A percentile compares a stretch with the other conserved stretches of the same genome.
Evolutionary conservation across 2,797 vertebrate genomes (phyloP).

Genomic region (Pogoniulus pusillus): DNA sequence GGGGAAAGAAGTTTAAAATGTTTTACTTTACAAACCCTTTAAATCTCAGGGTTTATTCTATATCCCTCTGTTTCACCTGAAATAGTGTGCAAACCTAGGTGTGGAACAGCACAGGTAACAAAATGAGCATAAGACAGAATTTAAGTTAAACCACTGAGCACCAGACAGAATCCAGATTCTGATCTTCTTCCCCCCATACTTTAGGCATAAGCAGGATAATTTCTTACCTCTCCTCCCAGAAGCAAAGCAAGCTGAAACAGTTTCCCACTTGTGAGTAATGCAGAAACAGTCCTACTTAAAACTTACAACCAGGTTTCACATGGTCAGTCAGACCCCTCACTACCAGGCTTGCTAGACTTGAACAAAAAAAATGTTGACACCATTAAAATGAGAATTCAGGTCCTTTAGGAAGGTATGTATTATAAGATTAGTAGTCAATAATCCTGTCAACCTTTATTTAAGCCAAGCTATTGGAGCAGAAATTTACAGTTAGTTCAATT

Average conservation of each 20-base stretch:
- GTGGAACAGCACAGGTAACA: background rate
- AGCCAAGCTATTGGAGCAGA: background rate
- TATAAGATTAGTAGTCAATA: constrained; percentile 29
- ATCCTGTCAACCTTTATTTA: constrained; percentile 20
- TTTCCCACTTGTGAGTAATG: background rate
- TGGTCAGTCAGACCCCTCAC: background rate
- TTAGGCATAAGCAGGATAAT: background rate
- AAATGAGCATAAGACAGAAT: background rate
- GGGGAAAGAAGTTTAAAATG: background rate
- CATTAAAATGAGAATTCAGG: background rate
- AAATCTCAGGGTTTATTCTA: background rate
- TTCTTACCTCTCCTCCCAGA: background rate
- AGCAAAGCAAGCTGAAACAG: background rate
- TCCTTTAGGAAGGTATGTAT: background rate
- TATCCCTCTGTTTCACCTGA: background rate
- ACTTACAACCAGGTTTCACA: background rate
- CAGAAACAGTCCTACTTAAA: background rate
- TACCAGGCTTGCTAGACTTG: background rate
- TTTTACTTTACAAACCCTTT: background rate
- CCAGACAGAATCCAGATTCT: background rate
- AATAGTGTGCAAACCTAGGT: background rate
- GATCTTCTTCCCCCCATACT: background rate
- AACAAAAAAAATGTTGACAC: background rate
- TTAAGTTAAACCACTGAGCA: background rate
- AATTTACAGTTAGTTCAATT: constrained; percentile 6